Evolutionary conservation across 2,797 vertebrate genomes (phyloP).

Genomic region (Sarcoramphus papa): DNA sequence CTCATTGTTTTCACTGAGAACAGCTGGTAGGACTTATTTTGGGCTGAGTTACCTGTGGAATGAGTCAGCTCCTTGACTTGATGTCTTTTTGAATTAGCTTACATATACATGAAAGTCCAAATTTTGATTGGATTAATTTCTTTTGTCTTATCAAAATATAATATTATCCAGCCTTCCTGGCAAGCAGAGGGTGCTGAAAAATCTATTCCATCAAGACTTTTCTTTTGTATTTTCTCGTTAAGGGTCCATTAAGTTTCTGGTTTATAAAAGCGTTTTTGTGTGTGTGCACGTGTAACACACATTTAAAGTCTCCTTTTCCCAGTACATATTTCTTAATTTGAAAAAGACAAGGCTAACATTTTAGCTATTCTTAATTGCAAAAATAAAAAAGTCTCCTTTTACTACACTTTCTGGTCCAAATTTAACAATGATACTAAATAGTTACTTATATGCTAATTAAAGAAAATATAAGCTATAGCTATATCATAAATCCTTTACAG

Average conservation of each 20-base stretch:
- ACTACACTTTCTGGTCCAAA: not conserved
- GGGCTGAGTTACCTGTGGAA: constrained; percentile 45
- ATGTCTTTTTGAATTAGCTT: constrained; percentile 19
- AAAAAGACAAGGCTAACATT: not conserved
- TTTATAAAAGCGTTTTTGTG: not conserved
- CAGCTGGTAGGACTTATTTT: constrained; percentile 32
- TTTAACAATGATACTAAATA: not conserved
- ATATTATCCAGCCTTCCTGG: constrained; percentile 1
- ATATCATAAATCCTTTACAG: not conserved
- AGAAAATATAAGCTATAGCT: not conserved
- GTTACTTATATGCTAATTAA: not conserved
- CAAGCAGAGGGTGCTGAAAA: not conserved
- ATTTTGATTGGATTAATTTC: not conserved
- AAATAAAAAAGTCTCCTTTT: not conserved
- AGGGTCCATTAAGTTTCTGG: not conserved
- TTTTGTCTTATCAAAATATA: constrained; percentile 31
- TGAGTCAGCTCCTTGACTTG: constrained; percentile 22
- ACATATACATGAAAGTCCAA: not conserved
- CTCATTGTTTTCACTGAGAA: constrained; percentile 44
- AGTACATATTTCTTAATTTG: not conserved
- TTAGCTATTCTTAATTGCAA: not conserved
- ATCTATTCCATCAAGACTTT: not conserved
- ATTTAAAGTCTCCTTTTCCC: not conserved
- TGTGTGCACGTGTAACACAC: not conserved
- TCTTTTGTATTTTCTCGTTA: not conserved